Evolutionary conservation across 2,113 vertebrate species (phyloP).

Genomic region (Spea bombifrons): DNA sequence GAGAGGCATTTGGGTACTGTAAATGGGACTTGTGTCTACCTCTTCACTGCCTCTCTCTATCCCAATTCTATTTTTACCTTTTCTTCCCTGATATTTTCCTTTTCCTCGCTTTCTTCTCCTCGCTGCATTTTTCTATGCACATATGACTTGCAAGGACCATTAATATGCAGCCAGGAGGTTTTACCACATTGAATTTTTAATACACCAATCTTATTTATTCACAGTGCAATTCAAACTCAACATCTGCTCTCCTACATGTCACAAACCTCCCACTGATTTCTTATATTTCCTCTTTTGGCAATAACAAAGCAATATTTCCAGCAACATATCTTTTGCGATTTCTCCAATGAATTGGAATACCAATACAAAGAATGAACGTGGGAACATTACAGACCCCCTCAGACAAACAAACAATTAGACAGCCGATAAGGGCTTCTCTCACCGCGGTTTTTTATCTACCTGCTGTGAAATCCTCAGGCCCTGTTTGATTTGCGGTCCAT

Average conservation of each 20-base stretch:
- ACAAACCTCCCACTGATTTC: slow-evolving; percentile 17
- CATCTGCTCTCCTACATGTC: slow-evolving; percentile 9
- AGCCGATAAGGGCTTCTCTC: background rate
- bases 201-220: slow-evolving; percentile 7
- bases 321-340: slow-evolving; percentile 26
- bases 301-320: slow-evolving; percentile 26
- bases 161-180: background rate
- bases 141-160: background rate
- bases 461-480: too few species aligned
- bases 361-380: slow-evolving; percentile 16
- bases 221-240: slow-evolving; percentile 13
- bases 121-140: too few species aligned
- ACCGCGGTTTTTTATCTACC: background rate
- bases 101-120: too few species aligned
- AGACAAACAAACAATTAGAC: slow-evolving; percentile 3
- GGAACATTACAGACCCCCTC: background rate
- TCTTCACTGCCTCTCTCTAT: too few species aligned
- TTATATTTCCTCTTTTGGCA: slow-evolving; percentile 30
- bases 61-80: too few species aligned
- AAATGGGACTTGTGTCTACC: too few species aligned
- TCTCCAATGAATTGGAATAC: slow-evolving; percentile 11
- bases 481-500: too few species aligned
- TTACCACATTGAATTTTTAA: background rate
- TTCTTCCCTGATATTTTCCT: too few species aligned
- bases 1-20: too few species aligned